A percentile compares a stretch with the other conserved stretches of the same genome.
phyloP scores from a whole-genome alignment of 2,113 vertebrate genomes.

The Myxocyprinus asiaticus region DNA sequence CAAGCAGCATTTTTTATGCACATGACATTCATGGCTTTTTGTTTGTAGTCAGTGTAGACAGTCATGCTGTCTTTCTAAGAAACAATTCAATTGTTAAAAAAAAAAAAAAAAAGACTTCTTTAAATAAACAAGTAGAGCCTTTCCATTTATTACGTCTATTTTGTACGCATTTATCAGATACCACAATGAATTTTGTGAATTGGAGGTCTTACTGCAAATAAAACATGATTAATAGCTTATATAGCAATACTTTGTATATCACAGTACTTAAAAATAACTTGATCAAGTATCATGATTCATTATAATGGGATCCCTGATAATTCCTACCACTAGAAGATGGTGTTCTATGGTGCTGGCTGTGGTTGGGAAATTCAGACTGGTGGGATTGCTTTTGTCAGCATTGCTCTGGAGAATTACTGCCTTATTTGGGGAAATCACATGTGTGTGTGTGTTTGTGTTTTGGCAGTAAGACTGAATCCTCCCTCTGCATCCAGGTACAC shows the following conservation, averaged over 20 bases:
- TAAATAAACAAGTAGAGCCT: neutral
- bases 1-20: neutral
- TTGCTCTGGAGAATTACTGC: conserved; percentile 69
- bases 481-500: neutral
- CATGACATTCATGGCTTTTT: neutral
- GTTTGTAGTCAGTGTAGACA: no score
- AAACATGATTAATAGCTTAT: no score
- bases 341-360: conserved; percentile 47
- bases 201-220: no score
- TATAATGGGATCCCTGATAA: neutral
- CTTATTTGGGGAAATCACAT: conserved; percentile 68
- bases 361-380: conserved; percentile 65
- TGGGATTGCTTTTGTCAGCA: conserved; percentile 64
- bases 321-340: neutral
- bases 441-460: conserved; percentile 23
- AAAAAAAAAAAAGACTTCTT: no score
- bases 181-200: neutral
- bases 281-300: neutral
- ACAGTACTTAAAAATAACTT: neutral
- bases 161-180: neutral
- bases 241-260: neutral
- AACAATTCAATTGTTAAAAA: neutral
- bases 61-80: neutral
- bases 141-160: neutral
- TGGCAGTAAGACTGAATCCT: neutral